phyloP scores from a whole-genome alignment of 64 coral and sea anemone species.

The Stichodactyla helianthus region DNA sequence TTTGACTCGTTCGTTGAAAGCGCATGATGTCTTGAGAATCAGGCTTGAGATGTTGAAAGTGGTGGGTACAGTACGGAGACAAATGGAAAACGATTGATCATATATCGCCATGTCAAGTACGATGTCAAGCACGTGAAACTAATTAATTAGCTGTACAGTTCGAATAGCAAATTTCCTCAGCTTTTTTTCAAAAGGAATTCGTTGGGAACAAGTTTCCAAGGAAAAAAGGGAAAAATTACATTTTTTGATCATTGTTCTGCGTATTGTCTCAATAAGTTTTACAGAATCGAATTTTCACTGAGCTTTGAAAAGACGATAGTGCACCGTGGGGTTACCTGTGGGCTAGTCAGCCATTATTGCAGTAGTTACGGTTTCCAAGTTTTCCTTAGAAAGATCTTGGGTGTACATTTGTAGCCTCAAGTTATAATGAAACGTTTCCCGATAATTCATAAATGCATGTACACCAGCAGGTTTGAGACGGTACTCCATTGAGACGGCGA shows the following conservation, averaged over 20 bases:
- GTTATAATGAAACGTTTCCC: background rate
- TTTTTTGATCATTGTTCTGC: too few species aligned
- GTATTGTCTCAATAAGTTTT: too few species aligned
- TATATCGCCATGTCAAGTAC: slow-evolving; percentile 3
- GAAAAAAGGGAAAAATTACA: too few species aligned
- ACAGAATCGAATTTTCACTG: too few species aligned
- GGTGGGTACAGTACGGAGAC: background rate
- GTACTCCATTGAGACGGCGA: background rate
- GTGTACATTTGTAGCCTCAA: background rate
- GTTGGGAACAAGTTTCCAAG: too few species aligned
- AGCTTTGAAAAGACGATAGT: too few species aligned
- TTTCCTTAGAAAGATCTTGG: background rate
- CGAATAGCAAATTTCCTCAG: background rate
- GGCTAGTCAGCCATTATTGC: background rate
- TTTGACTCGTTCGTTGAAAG: background rate
- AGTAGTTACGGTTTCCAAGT: background rate
- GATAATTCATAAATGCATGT: background rate
- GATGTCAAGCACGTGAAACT: slow-evolving; percentile 4
- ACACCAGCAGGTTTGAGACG: background rate
- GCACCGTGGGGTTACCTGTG: background rate
- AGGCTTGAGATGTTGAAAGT: slow-evolving; percentile 1
- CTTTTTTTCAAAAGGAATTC: background rate
- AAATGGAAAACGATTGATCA: slow-evolving; percentile 7
- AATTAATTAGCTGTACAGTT: background rate
- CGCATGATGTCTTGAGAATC: background rate